These are phyloP conservation scores for Rhinichthys osculus DNA, from an alignment of 2,797 vertebrate genomes.

Conservation along the genomic window DNA sequence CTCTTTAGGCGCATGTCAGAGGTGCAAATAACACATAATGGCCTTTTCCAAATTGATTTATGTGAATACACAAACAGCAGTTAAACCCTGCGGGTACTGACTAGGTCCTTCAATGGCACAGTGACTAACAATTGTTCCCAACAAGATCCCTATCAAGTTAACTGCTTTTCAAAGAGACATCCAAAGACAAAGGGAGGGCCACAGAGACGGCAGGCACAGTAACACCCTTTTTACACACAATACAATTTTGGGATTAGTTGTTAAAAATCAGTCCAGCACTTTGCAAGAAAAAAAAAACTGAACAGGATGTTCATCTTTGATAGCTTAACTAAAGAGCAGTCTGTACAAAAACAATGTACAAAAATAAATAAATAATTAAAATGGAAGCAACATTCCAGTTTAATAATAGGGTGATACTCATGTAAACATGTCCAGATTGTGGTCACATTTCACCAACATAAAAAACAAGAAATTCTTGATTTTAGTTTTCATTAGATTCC, in stretches of 20 bases:
- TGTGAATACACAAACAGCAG: slow-evolving; percentile 66
- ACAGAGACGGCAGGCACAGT: not conserved
- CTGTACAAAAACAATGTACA: not conserved
- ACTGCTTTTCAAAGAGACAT: slow-evolving; percentile 51
- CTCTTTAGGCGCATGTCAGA: slow-evolving; percentile 56
- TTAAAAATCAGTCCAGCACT: not conserved
- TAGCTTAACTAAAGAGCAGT: not conserved
- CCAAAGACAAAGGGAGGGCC: slow-evolving; percentile 10
- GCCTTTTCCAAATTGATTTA: slow-evolving; percentile 53
- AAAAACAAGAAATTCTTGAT: not conserved
- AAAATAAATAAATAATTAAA: no score
- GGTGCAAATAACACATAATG: slow-evolving; percentile 54
- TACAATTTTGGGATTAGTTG: not conserved
- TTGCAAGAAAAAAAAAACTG: not conserved
- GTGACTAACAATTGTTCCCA: slow-evolving; percentile 41
- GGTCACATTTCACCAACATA: not conserved
- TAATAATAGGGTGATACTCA: not conserved
- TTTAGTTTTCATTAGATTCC: not conserved
- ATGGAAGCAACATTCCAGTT: not conserved
- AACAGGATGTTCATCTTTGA: slow-evolving; percentile 7
- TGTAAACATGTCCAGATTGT: not conserved
- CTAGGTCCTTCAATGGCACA: slow-evolving; percentile 29
- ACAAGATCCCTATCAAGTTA: slow-evolving; percentile 35
- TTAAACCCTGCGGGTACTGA: slow-evolving; percentile 33
- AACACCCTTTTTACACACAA: not conserved